phyloP scores from a whole-genome alignment of 2,888 invertebrate species.

The Euplexia lucipara region DNA sequence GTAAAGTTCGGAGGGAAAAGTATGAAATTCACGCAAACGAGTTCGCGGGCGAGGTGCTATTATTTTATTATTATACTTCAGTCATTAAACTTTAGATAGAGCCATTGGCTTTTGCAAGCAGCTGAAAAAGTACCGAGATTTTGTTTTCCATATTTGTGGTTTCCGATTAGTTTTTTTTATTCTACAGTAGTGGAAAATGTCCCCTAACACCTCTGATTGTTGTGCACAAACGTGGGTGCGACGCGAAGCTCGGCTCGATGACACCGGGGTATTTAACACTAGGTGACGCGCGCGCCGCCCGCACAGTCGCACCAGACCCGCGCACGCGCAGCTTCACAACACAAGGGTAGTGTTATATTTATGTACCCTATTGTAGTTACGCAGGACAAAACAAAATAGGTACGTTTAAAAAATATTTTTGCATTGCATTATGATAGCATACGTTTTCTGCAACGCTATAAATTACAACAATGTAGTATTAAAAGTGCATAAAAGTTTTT shows the following conservation, averaged over 20 bases:
- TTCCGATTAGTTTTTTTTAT: conserved; percentile 12
- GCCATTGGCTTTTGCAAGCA: background rate
- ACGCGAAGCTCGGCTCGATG: conserved; percentile 82
- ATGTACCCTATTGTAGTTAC: conserved; percentile 47
- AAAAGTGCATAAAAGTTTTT: conserved; percentile 4
- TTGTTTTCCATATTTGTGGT: too few species aligned
- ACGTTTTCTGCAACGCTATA: background rate
- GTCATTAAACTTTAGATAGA: background rate
- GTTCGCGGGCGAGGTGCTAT: too few species aligned
- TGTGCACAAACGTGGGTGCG: conserved; percentile 79
- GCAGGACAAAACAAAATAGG: conserved; percentile 56
- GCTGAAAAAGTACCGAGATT: background rate
- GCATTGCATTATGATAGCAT: background rate
- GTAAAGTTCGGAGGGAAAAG: too few species aligned
- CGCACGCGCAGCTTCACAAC: conserved; percentile 76
- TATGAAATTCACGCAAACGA: too few species aligned
- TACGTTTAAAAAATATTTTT: conserved; percentile 46
- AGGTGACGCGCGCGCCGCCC: conserved; percentile 80
- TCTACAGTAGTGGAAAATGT: conserved; percentile 54
- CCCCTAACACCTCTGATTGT: conserved; percentile 73
- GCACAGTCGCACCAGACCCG: conserved; percentile 83
- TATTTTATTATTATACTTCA: background rate
- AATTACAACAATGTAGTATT: background rate
- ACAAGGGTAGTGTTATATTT: conserved; percentile 64
- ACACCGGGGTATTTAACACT: conserved; percentile 88